Conservation (phyloP, 37 sponge, comb jelly and placozoan species). For the Aphrocallistes beatrix region DNA sequence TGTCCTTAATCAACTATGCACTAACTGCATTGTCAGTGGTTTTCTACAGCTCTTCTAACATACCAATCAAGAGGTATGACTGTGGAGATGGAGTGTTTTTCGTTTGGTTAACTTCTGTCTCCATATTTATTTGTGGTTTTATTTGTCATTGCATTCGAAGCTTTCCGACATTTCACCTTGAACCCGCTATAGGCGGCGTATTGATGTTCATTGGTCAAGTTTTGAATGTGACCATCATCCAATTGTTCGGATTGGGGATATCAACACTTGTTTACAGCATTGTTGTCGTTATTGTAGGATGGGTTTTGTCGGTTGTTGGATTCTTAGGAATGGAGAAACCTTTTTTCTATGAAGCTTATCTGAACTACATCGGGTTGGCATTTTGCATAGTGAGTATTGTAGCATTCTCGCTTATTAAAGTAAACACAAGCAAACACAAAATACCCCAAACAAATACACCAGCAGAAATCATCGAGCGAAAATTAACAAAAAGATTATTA, state of each 20-base stretch:
- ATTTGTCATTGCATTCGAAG: background rate
- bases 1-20: background rate
- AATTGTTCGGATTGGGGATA: background rate
- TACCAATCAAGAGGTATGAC: background rate
- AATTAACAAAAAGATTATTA: background rate
- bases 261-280: background rate
- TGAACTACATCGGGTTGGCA: background rate
- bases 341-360: background rate
- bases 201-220: conserved; percentile 13
- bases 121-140: background rate
- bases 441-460: background rate
- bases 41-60: background rate
- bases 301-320: conserved; percentile 8
- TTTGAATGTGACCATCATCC: background rate
- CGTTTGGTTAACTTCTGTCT: background rate
- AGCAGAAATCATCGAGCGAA: background rate
- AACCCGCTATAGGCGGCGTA: background rate
- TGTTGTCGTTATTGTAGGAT: background rate
- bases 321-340: background rate
- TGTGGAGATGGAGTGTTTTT: conserved; percentile 7
- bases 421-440: background rate
- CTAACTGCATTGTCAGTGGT: background rate
- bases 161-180: background rate
- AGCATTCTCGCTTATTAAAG: background rate
- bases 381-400: conserved; percentile 12